phyloP scores from a whole-genome alignment of 2,888 invertebrate genomes.

The Bhutanitis thaidina region DNA sequence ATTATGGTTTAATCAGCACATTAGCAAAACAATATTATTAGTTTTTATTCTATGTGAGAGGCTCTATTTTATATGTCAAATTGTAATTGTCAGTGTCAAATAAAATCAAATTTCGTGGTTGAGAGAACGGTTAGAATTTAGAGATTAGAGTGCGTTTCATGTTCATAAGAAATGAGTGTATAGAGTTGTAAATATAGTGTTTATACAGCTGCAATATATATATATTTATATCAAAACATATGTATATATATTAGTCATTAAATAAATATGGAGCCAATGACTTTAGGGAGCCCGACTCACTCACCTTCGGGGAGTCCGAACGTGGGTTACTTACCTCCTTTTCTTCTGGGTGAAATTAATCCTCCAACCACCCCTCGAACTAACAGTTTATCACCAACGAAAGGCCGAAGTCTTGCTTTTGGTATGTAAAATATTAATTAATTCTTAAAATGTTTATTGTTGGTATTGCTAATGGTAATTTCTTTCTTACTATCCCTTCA shows the following conservation, averaged over 20 bases:
- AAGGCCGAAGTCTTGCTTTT: conserved; percentile 75
- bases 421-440: conserved; percentile 68
- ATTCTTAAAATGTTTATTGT: too few species aligned
- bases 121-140: conserved; percentile 1
- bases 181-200: not conserved
- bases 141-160: too few species aligned
- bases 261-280: conserved; percentile 88
- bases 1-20: too few species aligned
- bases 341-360: conserved; percentile 86
- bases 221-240: not conserved
- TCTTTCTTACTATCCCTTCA: too few species aligned
- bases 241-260: not conserved
- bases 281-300: conserved; percentile 87
- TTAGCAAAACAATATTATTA: too few species aligned
- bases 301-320: conserved; percentile 84
- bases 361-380: conserved; percentile 77
- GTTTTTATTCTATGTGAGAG: too few species aligned
- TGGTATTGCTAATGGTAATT: too few species aligned
- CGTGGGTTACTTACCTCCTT: conserved; percentile 87
- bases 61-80: too few species aligned
- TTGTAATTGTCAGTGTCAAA: conserved; percentile 7
- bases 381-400: conserved; percentile 81
- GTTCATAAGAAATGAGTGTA: too few species aligned
- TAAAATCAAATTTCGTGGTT: conserved; percentile 8
- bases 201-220: too few species aligned